Percentiles rank a stretch among this genome's conserved stretches.
Evolutionary conservation across 2,113 vertebrate genomes (phyloP).

Genomic region (Istiophorus platypterus): DNA sequence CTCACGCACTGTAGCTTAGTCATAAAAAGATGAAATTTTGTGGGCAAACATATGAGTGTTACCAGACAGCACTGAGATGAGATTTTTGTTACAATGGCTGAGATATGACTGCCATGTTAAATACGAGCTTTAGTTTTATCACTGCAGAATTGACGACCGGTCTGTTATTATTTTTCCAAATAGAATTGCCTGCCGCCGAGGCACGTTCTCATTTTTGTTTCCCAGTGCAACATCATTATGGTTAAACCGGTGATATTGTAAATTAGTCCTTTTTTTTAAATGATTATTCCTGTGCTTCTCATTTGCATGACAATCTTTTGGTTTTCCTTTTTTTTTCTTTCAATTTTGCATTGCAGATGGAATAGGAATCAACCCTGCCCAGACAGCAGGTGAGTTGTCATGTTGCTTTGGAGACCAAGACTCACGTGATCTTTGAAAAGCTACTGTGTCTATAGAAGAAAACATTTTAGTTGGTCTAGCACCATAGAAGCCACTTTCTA

Average conservation of each 20-base stretch:
- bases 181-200: slow-evolving; percentile 16
- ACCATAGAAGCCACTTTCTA: background rate
- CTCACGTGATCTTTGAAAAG: background rate
- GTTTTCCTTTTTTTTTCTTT: slow-evolving; percentile 26
- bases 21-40: slow-evolving; percentile 13
- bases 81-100: slow-evolving; percentile 13
- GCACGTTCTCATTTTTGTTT: slow-evolving; percentile 3
- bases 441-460: background rate
- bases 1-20: background rate
- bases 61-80: background rate
- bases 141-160: slow-evolving; percentile 8
- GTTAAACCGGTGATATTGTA: slow-evolving; percentile 11
- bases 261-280: slow-evolving; percentile 10
- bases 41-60: background rate
- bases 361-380: slow-evolving; percentile 87
- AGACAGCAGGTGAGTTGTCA: slow-evolving; percentile 82
- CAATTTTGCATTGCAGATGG: slow-evolving; percentile 74
- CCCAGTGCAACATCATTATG: slow-evolving; percentile 16
- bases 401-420: background rate
- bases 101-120: background rate
- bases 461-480: background rate
- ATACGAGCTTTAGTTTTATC: slow-evolving; percentile 10
- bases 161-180: slow-evolving; percentile 35
- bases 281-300: slow-evolving; percentile 6
- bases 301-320: slow-evolving; percentile 29